A percentile compares a stretch with the other conserved stretches of the same genome.
These are phyloP conservation scores for Hemiscyllium ocellatum DNA, from an alignment of 2,113 vertebrate genomes.

Conservation along the genomic window DNA sequence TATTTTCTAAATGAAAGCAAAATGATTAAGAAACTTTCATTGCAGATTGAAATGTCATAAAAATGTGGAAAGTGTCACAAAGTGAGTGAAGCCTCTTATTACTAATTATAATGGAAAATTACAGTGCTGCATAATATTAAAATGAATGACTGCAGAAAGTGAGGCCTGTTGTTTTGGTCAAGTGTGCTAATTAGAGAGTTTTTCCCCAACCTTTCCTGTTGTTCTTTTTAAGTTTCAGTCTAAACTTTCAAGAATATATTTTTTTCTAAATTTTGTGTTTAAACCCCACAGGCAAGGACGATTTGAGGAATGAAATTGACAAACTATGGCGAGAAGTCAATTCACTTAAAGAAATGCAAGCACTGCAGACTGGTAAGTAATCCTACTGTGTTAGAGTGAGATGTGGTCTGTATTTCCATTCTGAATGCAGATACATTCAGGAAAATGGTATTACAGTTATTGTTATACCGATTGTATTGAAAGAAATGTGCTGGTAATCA, in stretches of 20 bases:
- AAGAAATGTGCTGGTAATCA: too few relatives aligned
- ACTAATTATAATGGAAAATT: not conserved
- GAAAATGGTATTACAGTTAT: not conserved
- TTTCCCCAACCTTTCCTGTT: too few relatives aligned
- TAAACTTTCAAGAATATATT: slow-evolving; percentile 44
- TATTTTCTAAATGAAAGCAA: not conserved
- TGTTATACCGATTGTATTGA: too few relatives aligned
- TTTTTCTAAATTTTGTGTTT: not conserved
- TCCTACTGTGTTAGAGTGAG: not conserved
- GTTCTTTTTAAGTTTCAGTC: not conserved
- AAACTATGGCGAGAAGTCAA: slow-evolving; percentile 92
- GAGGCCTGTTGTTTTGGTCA: not conserved
- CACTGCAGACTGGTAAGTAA: slow-evolving; percentile 81
- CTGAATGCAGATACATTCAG: not conserved
- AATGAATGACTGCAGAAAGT: not conserved
- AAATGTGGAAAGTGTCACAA: not conserved
- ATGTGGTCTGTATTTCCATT: not conserved
- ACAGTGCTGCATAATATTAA: not conserved
- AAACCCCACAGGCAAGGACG: slow-evolving; percentile 60
- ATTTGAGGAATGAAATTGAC: slow-evolving; percentile 77
- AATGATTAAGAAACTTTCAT: not conserved
- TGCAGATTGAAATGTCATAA: not conserved
- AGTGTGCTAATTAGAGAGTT: too few relatives aligned
- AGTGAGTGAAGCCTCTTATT: not conserved
- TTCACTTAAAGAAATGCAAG: slow-evolving; percentile 90